Conservation (phyloP, 2,113 vertebrate genomes). For the Carollia perspicillata region DNA sequence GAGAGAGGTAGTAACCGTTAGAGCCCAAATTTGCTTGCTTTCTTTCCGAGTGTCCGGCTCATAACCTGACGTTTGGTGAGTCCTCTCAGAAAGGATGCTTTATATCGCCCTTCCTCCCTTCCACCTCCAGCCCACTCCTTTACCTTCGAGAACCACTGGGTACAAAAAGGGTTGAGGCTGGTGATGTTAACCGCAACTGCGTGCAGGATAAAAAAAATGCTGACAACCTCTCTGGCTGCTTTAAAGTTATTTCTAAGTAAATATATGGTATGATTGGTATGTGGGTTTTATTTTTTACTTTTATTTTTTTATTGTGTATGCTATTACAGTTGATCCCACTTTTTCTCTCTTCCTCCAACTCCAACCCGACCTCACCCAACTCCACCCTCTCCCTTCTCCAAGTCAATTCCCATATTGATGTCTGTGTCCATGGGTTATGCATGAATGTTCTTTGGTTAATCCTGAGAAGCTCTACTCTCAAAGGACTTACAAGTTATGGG, state of each 20-base stretch:
- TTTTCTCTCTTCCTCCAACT: too few relatives aligned
- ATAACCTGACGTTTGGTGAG: background rate
- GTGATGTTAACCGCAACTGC: too few relatives aligned
- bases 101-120: background rate
- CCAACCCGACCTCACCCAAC: too few relatives aligned
- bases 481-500: background rate
- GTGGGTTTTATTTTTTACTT: background rate
- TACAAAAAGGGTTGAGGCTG: background rate
- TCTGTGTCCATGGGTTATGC: too few relatives aligned
- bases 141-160: background rate
- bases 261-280: background rate
- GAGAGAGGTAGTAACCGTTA: background rate
- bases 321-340: too few relatives aligned
- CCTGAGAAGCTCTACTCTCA: background rate
- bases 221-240: background rate
- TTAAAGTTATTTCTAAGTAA: constrained; percentile 3
- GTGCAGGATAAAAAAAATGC: background rate
- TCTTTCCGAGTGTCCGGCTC: background rate
- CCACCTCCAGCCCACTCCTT: rapidly evolving
- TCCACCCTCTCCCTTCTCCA: too few relatives aligned
- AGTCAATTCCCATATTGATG: too few relatives aligned
- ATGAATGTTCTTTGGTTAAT: too few relatives aligned
- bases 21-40: background rate
- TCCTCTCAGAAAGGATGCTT: too few relatives aligned
- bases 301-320: too few relatives aligned